These are phyloP conservation scores for Scleropages formosus DNA, from an alignment of 2,797 vertebrate genomes.

Conservation along the genomic window DNA sequence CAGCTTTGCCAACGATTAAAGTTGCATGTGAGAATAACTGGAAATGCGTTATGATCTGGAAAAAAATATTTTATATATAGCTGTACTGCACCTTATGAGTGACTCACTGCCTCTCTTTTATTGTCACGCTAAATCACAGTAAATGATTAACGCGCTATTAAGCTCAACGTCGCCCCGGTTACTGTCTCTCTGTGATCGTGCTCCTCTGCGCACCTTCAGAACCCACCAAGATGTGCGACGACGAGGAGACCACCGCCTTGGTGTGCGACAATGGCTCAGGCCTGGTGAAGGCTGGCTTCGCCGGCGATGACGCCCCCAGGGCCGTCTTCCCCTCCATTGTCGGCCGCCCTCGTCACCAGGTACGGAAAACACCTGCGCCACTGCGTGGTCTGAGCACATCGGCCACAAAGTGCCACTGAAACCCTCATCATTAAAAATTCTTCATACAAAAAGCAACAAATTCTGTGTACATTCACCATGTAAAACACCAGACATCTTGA, in stretches of 20 bases:
- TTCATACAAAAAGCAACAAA: not conserved
- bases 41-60: no score
- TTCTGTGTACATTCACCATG: not conserved
- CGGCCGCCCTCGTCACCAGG: slow-evolving; percentile 96
- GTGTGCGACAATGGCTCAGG: slow-evolving; percentile 98
- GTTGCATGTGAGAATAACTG: no score
- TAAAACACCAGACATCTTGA: not conserved
- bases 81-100: no score
- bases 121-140: not conserved
- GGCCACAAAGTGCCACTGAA: not conserved
- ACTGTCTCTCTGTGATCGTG: not conserved
- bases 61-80: no score
- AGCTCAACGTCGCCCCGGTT: not conserved
- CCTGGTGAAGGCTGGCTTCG: slow-evolving; percentile 96
- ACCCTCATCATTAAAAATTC: not conserved
- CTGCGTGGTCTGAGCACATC: not conserved
- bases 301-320: slow-evolving; percentile 93
- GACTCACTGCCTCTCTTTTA: no score
- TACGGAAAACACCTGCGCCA: slow-evolving; percentile 43
- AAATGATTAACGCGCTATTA: not conserved
- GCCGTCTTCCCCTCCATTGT: slow-evolving; percentile 99
- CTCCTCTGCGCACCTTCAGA: slow-evolving; percentile 48
- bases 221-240: slow-evolving; percentile 90
- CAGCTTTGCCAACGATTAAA: no score
- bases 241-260: slow-evolving; percentile 92